Evolutionary conservation across 2,888 invertebrate species (phyloP).

Genomic region (Pachymerium ferrugineum): DNA sequence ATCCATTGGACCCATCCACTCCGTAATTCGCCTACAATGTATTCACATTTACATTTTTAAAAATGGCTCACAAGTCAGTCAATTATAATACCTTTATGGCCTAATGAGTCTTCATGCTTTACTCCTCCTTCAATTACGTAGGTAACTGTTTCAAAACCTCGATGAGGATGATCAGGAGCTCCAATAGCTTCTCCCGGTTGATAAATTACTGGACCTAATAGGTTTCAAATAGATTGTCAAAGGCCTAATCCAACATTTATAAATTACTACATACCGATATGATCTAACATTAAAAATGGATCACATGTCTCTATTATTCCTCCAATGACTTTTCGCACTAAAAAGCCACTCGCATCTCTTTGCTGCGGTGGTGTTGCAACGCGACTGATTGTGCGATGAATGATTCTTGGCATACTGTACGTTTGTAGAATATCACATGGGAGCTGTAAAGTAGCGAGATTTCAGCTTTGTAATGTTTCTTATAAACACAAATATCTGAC

Average conservation of each 20-base stretch:
- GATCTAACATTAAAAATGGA: slow-evolving; percentile 43
- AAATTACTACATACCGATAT: slow-evolving; percentile 40
- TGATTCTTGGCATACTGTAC: slow-evolving; percentile 36
- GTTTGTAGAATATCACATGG: too few relatives aligned
- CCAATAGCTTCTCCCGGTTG: slow-evolving; percentile 34
- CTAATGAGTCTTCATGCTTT: slow-evolving; percentile 43
- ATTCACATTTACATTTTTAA: too few relatives aligned
- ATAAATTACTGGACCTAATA: slow-evolving; percentile 34
- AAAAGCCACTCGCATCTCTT: slow-evolving; percentile 41
- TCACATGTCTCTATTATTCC: slow-evolving; percentile 40
- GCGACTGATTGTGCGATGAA: slow-evolving; percentile 36
- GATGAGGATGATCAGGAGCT: slow-evolving; percentile 43
- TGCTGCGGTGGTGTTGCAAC: slow-evolving; percentile 38
- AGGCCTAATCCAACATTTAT: background rate
- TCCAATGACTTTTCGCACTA: slow-evolving; percentile 41
- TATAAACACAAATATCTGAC: too few relatives aligned
- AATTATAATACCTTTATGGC: slow-evolving; percentile 40
- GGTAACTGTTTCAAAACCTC: slow-evolving; percentile 44
- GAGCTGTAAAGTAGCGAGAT: too few relatives aligned
- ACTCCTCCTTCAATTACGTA: slow-evolving; percentile 43
- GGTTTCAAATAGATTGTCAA: background rate
- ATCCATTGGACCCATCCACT: slow-evolving; percentile 41
- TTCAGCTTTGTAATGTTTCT: too few relatives aligned
- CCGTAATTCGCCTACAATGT: slow-evolving; percentile 32
- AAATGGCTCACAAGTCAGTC: too few relatives aligned